Evolutionary conservation across 1,140 invertebrate species (phyloP).

Genomic region (Limonius californicus): DNA sequence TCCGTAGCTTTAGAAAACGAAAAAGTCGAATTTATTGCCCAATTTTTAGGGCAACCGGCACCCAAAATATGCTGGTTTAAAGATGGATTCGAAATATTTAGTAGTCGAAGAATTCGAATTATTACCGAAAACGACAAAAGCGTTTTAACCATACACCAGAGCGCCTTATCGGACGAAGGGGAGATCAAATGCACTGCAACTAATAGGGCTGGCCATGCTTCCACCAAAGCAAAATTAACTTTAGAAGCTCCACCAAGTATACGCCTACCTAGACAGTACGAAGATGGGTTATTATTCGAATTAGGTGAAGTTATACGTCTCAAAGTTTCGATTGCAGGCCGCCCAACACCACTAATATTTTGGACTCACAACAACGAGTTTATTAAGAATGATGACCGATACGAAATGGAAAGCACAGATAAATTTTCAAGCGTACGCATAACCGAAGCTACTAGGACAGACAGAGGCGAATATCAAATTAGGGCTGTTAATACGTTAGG

Average conservation of each 20-base stretch:
- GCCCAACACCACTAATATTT: constrained; percentile 74
- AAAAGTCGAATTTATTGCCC: constrained; percentile 77
- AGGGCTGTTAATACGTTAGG: constrained; percentile 77
- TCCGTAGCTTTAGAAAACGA: constrained; percentile 71
- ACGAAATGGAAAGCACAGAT: constrained; percentile 65
- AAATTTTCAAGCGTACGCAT: constrained; percentile 72
- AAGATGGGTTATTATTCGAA: constrained; percentile 59
- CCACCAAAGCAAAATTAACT: constrained; percentile 65
- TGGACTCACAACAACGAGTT: constrained; percentile 86
- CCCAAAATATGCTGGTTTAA: constrained; percentile 93
- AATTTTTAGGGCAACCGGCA: constrained; percentile 74
- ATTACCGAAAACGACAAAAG: constrained; percentile 73
- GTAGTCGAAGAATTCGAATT: constrained; percentile 73
- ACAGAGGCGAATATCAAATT: constrained; percentile 84
- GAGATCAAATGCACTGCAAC: constrained; percentile 86
- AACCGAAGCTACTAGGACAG: constrained; percentile 63
- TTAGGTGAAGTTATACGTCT: constrained; percentile 62
- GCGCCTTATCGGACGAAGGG: constrained; percentile 73
- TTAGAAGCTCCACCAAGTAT: constrained; percentile 80
- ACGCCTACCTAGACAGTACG: constrained; percentile 73
- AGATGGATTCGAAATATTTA: constrained; percentile 81
- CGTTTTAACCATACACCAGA: constrained; percentile 76
- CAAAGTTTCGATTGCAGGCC: constrained; percentile 85
- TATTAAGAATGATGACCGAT: constrained; percentile 58
- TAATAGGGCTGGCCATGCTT: constrained; percentile 74